Evolutionary conservation across 2,797 vertebrate species (phyloP).

Genomic region (Gila robusta): DNA sequence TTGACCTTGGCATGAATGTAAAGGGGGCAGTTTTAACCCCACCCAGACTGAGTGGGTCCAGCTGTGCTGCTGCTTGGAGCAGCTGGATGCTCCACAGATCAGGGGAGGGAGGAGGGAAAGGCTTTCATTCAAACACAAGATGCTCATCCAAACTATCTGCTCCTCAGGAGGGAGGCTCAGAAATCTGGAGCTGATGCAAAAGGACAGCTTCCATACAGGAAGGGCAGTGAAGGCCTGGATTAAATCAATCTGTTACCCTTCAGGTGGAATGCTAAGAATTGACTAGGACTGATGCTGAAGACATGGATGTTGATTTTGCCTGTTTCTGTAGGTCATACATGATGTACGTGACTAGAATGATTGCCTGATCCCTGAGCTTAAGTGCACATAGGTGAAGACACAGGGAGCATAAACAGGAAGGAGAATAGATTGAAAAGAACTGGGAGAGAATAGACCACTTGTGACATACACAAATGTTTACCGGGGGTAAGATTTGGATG

Average conservation of each 20-base stretch:
- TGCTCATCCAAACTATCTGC: conserved; percentile 42
- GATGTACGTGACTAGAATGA: conserved; percentile 21
- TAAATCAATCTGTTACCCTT: conserved; percentile 50
- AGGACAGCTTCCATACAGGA: conserved; percentile 56
- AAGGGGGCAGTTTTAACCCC: conserved; percentile 30
- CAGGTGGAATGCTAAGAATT: conserved; percentile 27
- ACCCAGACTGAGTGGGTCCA: conserved; percentile 20
- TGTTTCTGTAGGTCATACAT: conserved; percentile 44
- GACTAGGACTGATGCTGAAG: conserved; percentile 27
- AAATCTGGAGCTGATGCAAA: conserved; percentile 55
- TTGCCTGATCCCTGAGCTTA: neutral
- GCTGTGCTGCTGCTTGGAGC: conserved; percentile 31
- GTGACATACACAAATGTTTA: neutral
- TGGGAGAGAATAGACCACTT: conserved; percentile 16
- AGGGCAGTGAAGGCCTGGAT: conserved; percentile 37
- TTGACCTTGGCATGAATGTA: conserved; percentile 17
- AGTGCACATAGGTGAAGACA: conserved; percentile 13
- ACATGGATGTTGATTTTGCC: conserved; percentile 27
- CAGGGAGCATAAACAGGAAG: neutral
- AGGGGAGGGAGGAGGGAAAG: conserved; percentile 8
- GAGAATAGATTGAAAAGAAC: conserved; percentile 15
- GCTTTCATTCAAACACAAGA: conserved; percentile 42
- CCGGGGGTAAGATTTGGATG: neutral
- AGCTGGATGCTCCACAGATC: conserved; percentile 46
- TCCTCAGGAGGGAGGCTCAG: conserved; percentile 41